Base-by-base conservation (phyloP, 2,797 vertebrate species). In the Aselliscus stoliczkanus region DNA sequence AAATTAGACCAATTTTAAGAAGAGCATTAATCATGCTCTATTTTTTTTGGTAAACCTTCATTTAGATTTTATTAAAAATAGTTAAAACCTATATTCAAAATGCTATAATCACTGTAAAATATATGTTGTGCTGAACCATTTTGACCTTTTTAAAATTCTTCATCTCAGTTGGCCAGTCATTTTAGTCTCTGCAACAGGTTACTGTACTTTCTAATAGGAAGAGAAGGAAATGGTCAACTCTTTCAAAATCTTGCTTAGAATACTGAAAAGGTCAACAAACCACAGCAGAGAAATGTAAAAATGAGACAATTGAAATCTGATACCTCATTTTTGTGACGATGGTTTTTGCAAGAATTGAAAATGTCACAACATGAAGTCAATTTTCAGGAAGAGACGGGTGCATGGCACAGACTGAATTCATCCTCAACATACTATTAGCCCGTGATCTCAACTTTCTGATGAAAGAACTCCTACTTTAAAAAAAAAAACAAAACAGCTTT, bases 251-350 rank as follows among this genome's bases (percentile, higher is more conserved):
- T 93, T 97, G 98, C 94, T 96, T 96, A 81, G 97, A 98, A 98
- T 98, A 98, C 96, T 98, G 97, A 98, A 98, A 98, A 98, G 98
- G 98, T 98, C 98, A 98, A 27, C 90, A 75, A 94, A 97, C 94
- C 80, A 77, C 86, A 98, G 95, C 31, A 39, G 2, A 86, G 83
- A 92, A 97, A 87, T 93, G 96, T 97, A 97, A 93, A 97, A 98
- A 97, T 67, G 94, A 98, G 98, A 97, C 97, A 96, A 96, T 18
- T 90, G 95, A 77, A 98, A 72, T 97, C 97, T 86, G 97, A 76
- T 94, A 95, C 95, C 95, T 97, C 88, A 25, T 97, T 80, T 90
- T 96, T 50, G 92, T 52, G 97, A 98, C 91, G 95, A 97, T 97
- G 95, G 97, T 86, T 97, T 96, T 94, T 97, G 96, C 93, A 97